phyloP scores from a whole-genome alignment of 2,797 vertebrate species.

The Neosilurus mollespiculum region DNA sequence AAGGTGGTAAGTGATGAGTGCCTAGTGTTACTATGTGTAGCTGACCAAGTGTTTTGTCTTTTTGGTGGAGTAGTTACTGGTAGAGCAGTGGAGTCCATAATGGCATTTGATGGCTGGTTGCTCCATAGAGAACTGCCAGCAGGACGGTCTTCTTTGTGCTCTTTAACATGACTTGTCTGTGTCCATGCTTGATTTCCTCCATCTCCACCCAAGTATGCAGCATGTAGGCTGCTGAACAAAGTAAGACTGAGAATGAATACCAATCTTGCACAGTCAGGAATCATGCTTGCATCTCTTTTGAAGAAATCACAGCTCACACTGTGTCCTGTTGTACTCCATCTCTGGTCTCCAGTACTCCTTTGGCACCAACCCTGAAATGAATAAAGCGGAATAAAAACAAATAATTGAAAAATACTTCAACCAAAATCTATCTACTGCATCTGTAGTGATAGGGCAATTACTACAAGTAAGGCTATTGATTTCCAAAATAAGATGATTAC shows the following conservation, averaged over 20 bases:
- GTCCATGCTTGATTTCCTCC: constrained; percentile 42
- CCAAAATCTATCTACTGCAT: background rate
- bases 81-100: constrained; percentile 50
- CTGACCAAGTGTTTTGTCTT: constrained; percentile 15
- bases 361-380: constrained; percentile 18
- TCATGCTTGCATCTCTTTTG: constrained; percentile 50
- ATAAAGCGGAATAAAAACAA: background rate
- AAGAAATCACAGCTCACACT: constrained; percentile 35
- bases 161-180: constrained; percentile 41
- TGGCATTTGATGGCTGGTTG: constrained; percentile 32
- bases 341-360: constrained; percentile 15
- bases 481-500: background rate
- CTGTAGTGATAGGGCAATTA: background rate
- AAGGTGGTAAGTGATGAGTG: constrained; percentile 18
- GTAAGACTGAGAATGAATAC: constrained; percentile 57
- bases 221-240: constrained; percentile 48
- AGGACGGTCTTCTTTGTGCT: constrained; percentile 25
- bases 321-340: constrained; percentile 38
- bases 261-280: constrained; percentile 40
- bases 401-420: background rate
- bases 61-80: constrained; percentile 39
- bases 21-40: constrained; percentile 13
- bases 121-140: constrained; percentile 47
- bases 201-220: constrained; percentile 46
- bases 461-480: background rate